Evolutionary conservation across 2,797 vertebrate genomes (phyloP), one percentile per base, ranked within the genome.

Genomic region (Propithecus perrieri): DNA sequence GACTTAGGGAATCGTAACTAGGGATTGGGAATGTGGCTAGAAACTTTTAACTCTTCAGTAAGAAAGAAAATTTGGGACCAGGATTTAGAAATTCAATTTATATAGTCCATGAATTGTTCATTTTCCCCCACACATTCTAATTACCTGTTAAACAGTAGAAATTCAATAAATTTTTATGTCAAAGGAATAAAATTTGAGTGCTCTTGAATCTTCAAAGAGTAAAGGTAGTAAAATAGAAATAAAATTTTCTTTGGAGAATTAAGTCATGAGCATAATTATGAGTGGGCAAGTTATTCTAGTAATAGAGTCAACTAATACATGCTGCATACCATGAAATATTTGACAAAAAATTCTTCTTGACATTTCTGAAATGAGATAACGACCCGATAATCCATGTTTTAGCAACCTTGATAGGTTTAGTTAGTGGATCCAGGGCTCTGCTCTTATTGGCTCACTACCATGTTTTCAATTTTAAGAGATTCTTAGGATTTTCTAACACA

Each of bases 311-410:
- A 30, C 50, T 63, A 4, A 12, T 22, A 85, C 10, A 26, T 46
- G 24, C 30, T 17, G 1, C 2, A 0, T n/a, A 11, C 3, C 24
- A n/a, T 12, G n/a, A 28, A 48, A 10, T 28, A 38, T 8, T 41
- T 4, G 17, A n/a, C 43, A 74, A 33, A 26, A 35, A 14, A 1
- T 41, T 30, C 14, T 20, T 48, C 41, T 30, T 38, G 59, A 22
- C 30, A n/a, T 43, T 65, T 78, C 41, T 17, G 24, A 72, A 22
- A 43, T 11, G 33, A 35, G 4, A n/a, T 72, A 6, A 22, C 5
- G 7, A 28, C 7, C 53, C 28, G 61, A 74, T 0, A n/a, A 28
- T 14, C 12, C 3, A 24, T 17, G 17, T 30, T 55, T 63, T 38
- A 85, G 61, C 41, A 71, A 71, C 33, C 7, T 67, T 35, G 8